Percentiles rank a stretch among this genome's conserved stretches.
Evolutionary conservation across 1,140 invertebrate species (phyloP).

Genomic region (Palaemon carinicauda): DNA sequence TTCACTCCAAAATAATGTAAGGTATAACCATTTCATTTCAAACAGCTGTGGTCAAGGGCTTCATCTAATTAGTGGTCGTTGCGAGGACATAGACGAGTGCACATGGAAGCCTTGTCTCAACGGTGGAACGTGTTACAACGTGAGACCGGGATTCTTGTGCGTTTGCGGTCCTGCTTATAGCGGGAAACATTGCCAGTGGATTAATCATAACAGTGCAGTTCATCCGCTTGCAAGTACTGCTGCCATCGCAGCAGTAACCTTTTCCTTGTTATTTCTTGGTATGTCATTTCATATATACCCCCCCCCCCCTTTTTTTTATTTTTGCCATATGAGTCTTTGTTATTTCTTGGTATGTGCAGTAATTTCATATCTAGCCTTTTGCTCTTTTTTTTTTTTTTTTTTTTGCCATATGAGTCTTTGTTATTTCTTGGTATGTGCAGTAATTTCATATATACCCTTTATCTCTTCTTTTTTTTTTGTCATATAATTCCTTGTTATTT

Average conservation of each 20-base stretch:
- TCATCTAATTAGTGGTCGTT: background rate
- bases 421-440: no score
- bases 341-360: no score
- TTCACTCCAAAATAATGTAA: background rate
- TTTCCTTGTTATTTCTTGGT: background rate
- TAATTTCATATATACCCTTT: no score
- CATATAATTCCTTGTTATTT: no score
- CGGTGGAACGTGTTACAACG: constrained; percentile 23
- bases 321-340: no score
- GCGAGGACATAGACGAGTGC: constrained; percentile 34
- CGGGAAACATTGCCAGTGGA: constrained; percentile 26
- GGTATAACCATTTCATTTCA: no score
- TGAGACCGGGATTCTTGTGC: constrained; percentile 16
- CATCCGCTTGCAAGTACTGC: constrained; percentile 3
- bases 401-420: no score
- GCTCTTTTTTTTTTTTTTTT: no score
- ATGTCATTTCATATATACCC: no score
- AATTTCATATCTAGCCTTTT: no score
- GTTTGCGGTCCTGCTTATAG: constrained; percentile 14
- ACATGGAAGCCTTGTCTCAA: constrained; percentile 11
- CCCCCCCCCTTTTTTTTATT: no score
- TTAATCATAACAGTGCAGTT: background rate
- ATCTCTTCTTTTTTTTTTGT: no score
- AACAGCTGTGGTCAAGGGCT: constrained; percentile 12
- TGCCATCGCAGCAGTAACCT: background rate